A percentile compares a stretch with the other conserved stretches of the same genome.
Conservation (phyloP, 2,888 invertebrate genomes). For the Anthrax anthrax region DNA sequence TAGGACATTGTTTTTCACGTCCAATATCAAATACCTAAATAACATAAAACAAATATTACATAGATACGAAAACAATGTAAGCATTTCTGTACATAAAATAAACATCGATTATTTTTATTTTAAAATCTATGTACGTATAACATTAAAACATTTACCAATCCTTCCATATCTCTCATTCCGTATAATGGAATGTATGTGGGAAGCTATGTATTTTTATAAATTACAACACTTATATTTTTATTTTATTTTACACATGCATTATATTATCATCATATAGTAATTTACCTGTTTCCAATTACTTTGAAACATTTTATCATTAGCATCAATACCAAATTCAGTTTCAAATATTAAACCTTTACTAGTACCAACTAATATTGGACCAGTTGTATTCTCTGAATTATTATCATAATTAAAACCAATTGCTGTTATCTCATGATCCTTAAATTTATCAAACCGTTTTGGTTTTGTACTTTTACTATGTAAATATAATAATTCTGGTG, state of each 20-base stretch:
- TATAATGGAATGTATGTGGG: conserved; percentile 61
- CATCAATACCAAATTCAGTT: conserved; percentile 68
- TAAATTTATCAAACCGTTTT: conserved; percentile 40
- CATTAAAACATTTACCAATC: conserved; percentile 62
- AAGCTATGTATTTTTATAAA: conserved; percentile 48
- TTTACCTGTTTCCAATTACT: conserved; percentile 81
- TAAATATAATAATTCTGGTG: conserved; percentile 66
- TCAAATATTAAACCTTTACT: conserved; percentile 83
- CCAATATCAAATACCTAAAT: conserved; percentile 75
- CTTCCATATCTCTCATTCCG: conserved; percentile 58
- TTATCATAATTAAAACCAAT: conserved; percentile 79
- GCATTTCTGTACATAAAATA: no score
- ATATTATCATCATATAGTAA: no score
- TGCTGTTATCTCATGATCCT: conserved; percentile 67
- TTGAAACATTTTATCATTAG: conserved; percentile 63
- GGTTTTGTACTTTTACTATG: conserved; percentile 61
- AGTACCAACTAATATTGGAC: conserved; percentile 77
- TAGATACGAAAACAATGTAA: no score
- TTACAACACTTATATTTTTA: no score
- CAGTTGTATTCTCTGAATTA: conserved; percentile 53
- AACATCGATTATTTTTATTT: no score
- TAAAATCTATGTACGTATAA: no score
- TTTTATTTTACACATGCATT: no score
- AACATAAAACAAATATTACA: no score
- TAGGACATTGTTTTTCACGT: conserved; percentile 57